Evolutionary conservation across 1,140 invertebrate genomes (phyloP).

Genomic region (Olivierus martensii): DNA sequence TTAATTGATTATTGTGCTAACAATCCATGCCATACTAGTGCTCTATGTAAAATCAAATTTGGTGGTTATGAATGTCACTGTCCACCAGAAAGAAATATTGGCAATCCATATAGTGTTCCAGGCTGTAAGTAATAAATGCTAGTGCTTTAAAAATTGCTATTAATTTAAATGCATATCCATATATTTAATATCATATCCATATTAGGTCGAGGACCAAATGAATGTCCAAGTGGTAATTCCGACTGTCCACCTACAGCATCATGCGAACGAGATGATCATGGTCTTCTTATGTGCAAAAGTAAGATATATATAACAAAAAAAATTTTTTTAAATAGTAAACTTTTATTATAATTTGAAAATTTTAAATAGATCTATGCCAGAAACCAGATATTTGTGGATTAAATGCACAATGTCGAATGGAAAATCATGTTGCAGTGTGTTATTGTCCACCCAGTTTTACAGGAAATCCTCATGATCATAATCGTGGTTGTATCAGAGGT

Average conservation of each 20-base stretch:
- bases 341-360: neutral
- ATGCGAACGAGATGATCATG: conserved; percentile 17
- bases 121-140: conserved; percentile 53
- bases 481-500: conserved; percentile 16
- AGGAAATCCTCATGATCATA: conserved; percentile 23
- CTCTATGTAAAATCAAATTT: conserved; percentile 63
- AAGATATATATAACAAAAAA: neutral
- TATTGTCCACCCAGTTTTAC: conserved; percentile 25
- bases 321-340: neutral
- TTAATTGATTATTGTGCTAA: conserved; percentile 62
- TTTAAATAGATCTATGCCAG: conserved; percentile 28
- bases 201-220: conserved; percentile 21
- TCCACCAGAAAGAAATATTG: conserved; percentile 52
- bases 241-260: conserved; percentile 24
- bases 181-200: neutral
- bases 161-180: too few relatives aligned
- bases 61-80: conserved; percentile 69
- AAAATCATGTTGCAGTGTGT: conserved; percentile 31
- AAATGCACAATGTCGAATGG: conserved; percentile 46
- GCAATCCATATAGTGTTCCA: conserved; percentile 67
- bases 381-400: conserved; percentile 20
- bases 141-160: too few relatives aligned
- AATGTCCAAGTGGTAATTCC: conserved; percentile 21
- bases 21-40: conserved; percentile 61
- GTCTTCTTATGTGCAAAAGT: conserved; percentile 21